Evolutionary conservation across 2,113 vertebrate genomes (phyloP).

Genomic region (Stigmatopora argus): DNA sequence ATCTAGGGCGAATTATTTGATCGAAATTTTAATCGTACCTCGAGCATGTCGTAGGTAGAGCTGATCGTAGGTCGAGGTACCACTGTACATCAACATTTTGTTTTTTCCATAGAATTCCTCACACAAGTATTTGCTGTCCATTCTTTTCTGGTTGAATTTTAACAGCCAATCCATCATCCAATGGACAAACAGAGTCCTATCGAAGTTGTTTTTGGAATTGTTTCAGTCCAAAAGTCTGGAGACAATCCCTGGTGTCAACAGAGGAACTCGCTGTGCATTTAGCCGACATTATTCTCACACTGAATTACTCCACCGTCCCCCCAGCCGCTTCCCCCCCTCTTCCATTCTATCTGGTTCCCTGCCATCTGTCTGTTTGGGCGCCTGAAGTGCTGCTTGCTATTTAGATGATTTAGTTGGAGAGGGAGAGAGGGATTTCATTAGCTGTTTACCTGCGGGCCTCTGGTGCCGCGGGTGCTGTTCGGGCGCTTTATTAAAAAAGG

Average conservation of each 20-base stretch:
- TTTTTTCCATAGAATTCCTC: too few species aligned
- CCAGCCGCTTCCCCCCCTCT: background rate
- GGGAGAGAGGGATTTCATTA: slow-evolving; percentile 71
- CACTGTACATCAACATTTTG: too few species aligned
- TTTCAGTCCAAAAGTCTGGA: slow-evolving; percentile 18
- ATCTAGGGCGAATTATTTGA: too few species aligned
- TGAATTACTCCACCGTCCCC: background rate
- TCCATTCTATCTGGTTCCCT: slow-evolving; percentile 32
- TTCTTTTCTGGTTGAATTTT: background rate
- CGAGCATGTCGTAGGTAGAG: too few species aligned
- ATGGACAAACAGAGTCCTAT: background rate
- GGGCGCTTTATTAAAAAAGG: slow-evolving; percentile 56
- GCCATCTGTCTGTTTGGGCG: slow-evolving; percentile 61
- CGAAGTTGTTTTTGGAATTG: slow-evolving; percentile 15
- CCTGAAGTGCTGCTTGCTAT: slow-evolving; percentile 64
- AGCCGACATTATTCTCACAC: background rate
- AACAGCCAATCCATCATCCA: background rate
- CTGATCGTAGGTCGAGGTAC: too few species aligned
- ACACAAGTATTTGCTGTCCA: background rate
- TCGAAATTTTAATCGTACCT: too few species aligned
- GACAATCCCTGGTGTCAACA: slow-evolving; percentile 5
- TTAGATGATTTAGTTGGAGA: slow-evolving; percentile 69
- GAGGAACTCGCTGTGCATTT: slow-evolving; percentile 25
- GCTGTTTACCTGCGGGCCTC: slow-evolving; percentile 66
- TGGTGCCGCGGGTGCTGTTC: slow-evolving; percentile 52